Percentiles rank a stretch among this genome's conserved stretches.
Evolutionary conservation across 2,797 vertebrate species (phyloP).

Genomic region (Balearica regulorum): DNA sequence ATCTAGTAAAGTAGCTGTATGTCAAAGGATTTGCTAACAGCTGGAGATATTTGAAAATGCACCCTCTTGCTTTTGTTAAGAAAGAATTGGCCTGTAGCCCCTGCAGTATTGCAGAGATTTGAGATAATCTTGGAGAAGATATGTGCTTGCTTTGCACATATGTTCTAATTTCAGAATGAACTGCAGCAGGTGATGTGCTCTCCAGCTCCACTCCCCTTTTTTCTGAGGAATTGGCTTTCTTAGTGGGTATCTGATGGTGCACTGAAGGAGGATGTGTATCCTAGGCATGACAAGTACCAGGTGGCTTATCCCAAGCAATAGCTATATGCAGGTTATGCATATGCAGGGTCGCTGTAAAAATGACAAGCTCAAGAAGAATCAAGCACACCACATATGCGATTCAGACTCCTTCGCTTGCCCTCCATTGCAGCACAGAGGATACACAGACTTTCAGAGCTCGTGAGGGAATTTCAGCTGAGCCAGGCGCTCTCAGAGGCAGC

Average conservation of each 20-base stretch:
- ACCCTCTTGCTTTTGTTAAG: not conserved
- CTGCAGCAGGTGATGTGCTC: not conserved
- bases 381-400: not conserved
- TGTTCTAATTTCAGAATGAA: not conserved
- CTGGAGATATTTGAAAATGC: not conserved
- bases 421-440: not conserved
- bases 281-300: not conserved
- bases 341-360: not conserved
- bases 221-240: not conserved
- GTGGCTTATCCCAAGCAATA: not conserved
- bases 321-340: not conserved
- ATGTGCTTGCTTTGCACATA: not conserved
- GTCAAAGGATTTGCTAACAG: not conserved
- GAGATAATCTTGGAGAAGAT: not conserved
- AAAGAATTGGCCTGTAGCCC: not conserved
- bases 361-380: not conserved
- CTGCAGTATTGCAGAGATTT: not conserved
- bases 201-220: not conserved
- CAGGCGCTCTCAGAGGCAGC: not conserved
- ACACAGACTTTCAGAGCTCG: not conserved
- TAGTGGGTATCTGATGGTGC: not conserved
- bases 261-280: not conserved
- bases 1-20: not conserved
- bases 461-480: not conserved
- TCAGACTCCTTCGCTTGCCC: not conserved